These are phyloP conservation scores for Archips crataeganus DNA, from an alignment of 2,888 invertebrate species.

Conservation along the genomic window DNA sequence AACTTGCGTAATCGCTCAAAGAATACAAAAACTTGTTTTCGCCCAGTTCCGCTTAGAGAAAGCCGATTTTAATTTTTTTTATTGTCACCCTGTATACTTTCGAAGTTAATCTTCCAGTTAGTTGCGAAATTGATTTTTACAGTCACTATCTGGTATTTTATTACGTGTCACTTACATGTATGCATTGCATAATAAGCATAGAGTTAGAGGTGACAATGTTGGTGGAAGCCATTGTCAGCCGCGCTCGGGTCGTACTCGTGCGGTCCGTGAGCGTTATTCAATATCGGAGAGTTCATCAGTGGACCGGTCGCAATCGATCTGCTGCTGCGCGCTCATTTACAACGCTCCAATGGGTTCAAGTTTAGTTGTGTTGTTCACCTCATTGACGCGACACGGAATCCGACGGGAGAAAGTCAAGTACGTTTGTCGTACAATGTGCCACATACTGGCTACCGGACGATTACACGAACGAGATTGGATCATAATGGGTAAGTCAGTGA, in stretches of 20 bases:
- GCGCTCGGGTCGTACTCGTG: slow-evolving; percentile 47
- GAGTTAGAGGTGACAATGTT: slow-evolving; percentile 48
- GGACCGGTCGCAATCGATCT: slow-evolving; percentile 78
- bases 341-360: slow-evolving; percentile 76
- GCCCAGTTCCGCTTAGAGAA: slow-evolving; percentile 70
- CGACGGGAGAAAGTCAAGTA: slow-evolving; percentile 81
- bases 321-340: slow-evolving; percentile 61
- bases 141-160: slow-evolving; percentile 28
- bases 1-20: slow-evolving; percentile 71
- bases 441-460: slow-evolving; percentile 64
- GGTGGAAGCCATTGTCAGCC: slow-evolving; percentile 47
- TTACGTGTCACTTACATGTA: slow-evolving; percentile 46
- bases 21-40: slow-evolving; percentile 70
- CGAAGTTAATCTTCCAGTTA: slow-evolving; percentile 52
- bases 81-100: slow-evolving; percentile 59
- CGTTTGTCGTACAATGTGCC: slow-evolving; percentile 69
- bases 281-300: slow-evolving; percentile 61
- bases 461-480: slow-evolving; percentile 74
- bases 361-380: slow-evolving; percentile 78
- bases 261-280: slow-evolving; percentile 63
- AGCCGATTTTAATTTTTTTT: slow-evolving; percentile 62
- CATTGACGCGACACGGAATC: slow-evolving; percentile 79
- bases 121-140: slow-evolving; percentile 41
- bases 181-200: slow-evolving; percentile 50
- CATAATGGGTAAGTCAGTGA: slow-evolving; percentile 74